Base-by-base conservation (phyloP, 2,888 invertebrate genomes). In the Drosophila putrida region DNA sequence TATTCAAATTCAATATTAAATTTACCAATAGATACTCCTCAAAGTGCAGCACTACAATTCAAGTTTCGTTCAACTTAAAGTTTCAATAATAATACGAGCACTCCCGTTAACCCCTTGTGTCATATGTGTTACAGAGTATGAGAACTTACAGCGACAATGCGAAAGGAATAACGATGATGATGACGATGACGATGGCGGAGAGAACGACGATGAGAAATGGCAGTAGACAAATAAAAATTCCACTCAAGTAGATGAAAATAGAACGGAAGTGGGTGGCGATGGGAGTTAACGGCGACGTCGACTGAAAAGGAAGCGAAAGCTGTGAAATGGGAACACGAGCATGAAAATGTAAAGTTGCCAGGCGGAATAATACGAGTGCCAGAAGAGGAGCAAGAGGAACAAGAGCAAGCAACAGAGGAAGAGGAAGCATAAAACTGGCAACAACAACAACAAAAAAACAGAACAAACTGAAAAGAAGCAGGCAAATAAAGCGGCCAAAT, bases 141-240 rank as follows among this genome's bases (percentile, higher is more conserved):
- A 4, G 39, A 10, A 53, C 46, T 50, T 53, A 20, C 41, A 36
- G 20, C 28, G 31, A 69, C 54, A 67, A 70, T 44, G 50, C 15
- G 31, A 49, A 44, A 51, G 28, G 69, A 60, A 28, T 54, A 54
- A 54, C 41, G 43, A 46, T 31, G 39, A 63, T 13, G 49, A 33
- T 25, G 55, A 62, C 36, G 31, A 31, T 6, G 31, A 28, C 28
- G 28, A 28, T 25, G 49, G 54, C 20, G 54, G 31, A 67, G 63
- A 71, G 15, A 38, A 35, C 20, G 38, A 46, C 9, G 57, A 27
- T 41, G 63, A 68, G 65, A 68, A 73, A 71, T 65, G 66, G 51
- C 66, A 61, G 57, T 73, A 79, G 78, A 80, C 78, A 88, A 85
- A 86, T 85, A 88, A 82, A 89, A 88, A 86, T 82, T 85, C 89